These are phyloP conservation scores for Etheostoma perlongum DNA, from an alignment of 2,797 vertebrate genomes.

Conservation along the genomic window DNA sequence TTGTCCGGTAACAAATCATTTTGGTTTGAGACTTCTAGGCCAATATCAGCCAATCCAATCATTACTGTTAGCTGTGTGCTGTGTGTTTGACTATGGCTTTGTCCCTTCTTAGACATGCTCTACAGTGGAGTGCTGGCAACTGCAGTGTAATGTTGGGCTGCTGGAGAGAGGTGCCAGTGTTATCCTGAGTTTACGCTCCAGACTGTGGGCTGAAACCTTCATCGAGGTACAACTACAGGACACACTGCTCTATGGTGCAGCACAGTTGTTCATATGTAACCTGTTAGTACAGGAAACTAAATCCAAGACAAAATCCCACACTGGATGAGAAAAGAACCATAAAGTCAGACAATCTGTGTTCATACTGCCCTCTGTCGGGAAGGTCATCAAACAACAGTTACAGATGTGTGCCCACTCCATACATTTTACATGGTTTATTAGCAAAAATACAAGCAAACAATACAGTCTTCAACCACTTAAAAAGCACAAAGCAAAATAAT, in stretches of 20 bases:
- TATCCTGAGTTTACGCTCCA: slow-evolving; percentile 87
- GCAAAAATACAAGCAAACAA: background rate
- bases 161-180: slow-evolving; percentile 85
- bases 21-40: background rate
- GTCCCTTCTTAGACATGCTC: slow-evolving; percentile 85
- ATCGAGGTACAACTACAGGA: slow-evolving; percentile 80
- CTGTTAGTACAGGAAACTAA: background rate
- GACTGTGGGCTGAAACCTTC: slow-evolving; percentile 89
- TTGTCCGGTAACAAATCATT: background rate
- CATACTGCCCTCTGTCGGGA: slow-evolving; percentile 59
- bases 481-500: background rate
- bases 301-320: background rate
- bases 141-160: slow-evolving; percentile 86
- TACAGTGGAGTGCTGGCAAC: slow-evolving; percentile 87
- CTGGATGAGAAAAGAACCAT: background rate
- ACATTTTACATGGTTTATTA: background rate
- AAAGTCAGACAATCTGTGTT: background rate
- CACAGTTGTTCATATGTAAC: background rate
- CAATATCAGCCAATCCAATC: background rate
- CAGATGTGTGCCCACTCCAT: background rate
- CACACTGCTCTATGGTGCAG: background rate
- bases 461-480: background rate
- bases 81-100: slow-evolving; percentile 6
- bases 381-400: background rate
- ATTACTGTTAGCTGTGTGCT: background rate